Evolutionary conservation across 2,113 vertebrate genomes (phyloP).

Genomic region (Catharus bicknelli): DNA sequence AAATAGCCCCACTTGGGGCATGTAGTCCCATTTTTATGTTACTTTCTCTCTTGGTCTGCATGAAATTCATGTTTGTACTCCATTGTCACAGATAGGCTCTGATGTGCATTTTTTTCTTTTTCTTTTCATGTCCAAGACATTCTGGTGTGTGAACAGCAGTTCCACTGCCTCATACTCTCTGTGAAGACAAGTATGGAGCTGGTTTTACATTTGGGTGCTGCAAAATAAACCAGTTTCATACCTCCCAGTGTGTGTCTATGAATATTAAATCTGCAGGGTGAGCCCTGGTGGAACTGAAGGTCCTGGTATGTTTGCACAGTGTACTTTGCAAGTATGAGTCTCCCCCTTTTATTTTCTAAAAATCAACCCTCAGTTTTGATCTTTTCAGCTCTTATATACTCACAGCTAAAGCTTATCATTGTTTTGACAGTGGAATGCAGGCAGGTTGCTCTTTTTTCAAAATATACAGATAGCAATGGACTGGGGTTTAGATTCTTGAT

Average conservation of each 20-base stretch:
- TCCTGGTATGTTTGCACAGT: neutral
- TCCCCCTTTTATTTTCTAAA: neutral
- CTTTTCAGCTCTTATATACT: neutral
- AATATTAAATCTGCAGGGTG: neutral
- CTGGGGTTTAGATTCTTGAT: neutral
- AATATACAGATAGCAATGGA: neutral
- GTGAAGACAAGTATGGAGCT: neutral
- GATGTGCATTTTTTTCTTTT: accelerated
- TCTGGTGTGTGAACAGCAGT: neutral
- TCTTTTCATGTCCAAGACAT: neutral
- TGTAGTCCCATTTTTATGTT: neutral
- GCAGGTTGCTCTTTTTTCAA: neutral
- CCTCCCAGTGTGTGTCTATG: neutral
- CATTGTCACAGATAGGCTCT: neutral
- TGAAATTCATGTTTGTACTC: neutral
- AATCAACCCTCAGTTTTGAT: neutral
- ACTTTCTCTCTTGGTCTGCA: neutral
- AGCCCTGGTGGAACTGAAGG: neutral
- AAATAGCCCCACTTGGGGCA: neutral
- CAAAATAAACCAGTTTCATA: neutral
- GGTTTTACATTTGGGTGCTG: neutral
- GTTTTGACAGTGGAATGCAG: neutral
- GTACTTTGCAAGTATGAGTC: neutral
- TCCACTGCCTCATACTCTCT: neutral
- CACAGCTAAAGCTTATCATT: neutral